These are phyloP conservation scores for Aethes cnicana DNA, from an alignment of 2,888 invertebrate genomes.

Conservation along the genomic window DNA sequence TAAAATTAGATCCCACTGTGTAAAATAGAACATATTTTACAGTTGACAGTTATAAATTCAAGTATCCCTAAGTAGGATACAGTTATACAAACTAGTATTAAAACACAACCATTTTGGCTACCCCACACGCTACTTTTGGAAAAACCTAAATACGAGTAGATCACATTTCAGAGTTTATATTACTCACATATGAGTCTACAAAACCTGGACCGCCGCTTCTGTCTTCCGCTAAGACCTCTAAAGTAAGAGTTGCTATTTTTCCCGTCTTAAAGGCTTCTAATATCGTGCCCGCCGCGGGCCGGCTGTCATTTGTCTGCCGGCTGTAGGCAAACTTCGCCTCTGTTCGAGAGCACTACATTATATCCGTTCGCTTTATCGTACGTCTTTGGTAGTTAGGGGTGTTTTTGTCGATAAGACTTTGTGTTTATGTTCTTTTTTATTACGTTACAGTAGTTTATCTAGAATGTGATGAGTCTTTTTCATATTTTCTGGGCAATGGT, in stretches of 20 bases:
- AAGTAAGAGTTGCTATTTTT: conserved; percentile 79
- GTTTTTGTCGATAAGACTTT: conserved; percentile 33
- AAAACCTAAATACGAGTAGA: too few species aligned
- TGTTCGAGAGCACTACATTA: conserved; percentile 80
- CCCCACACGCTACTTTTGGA: too few species aligned
- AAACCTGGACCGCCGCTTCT: conserved; percentile 28
- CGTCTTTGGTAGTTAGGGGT: conserved; percentile 43
- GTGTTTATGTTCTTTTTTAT: neutral
- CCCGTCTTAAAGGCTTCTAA: conserved; percentile 79
- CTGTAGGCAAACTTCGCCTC: conserved; percentile 76
- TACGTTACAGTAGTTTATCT: neutral
- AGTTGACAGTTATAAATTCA: too few species aligned
- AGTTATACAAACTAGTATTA: too few species aligned
- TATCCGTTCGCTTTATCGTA: conserved; percentile 73
- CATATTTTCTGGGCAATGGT: too few species aligned
- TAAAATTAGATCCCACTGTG: too few species aligned
- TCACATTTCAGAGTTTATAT: too few species aligned
- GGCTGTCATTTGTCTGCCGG: conserved; percentile 78
- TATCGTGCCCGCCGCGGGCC: conserved; percentile 71
- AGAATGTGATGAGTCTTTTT: neutral
- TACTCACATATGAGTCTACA: too few species aligned
- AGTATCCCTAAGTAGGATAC: too few species aligned
- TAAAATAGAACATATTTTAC: too few species aligned
- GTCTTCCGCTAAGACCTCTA: conserved; percentile 47
- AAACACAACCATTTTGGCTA: too few species aligned